These are phyloP conservation scores for Drosophila koepferae DNA, from an alignment of 2,888 invertebrate species.

Conservation along the genomic window DNA sequence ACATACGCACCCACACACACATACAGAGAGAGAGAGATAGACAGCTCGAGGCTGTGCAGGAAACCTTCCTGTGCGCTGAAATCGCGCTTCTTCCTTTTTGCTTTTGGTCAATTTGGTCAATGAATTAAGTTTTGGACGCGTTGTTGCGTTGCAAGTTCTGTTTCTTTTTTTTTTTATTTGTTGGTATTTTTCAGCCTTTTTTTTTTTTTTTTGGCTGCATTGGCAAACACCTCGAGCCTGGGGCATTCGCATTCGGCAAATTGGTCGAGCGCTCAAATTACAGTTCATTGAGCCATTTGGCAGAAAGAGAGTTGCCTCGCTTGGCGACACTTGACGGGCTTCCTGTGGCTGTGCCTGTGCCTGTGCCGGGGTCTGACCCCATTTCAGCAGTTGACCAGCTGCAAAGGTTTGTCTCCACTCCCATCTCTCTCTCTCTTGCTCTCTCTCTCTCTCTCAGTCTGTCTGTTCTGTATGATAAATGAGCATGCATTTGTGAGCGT, in stretches of 20 bases:
- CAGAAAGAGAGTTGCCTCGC: conserved; percentile 42
- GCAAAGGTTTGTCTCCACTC: conserved; percentile 34
- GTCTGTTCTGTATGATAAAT: conserved; percentile 65
- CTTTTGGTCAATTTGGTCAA: conserved; percentile 59
- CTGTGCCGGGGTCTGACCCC: conserved; percentile 64
- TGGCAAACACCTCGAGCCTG: conserved; percentile 61
- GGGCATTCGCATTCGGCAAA: conserved; percentile 51
- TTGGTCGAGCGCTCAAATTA: conserved; percentile 72
- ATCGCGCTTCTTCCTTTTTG: conserved; percentile 37
- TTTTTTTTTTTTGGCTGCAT: not conserved
- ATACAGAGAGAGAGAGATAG: not conserved
- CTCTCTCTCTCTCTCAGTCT: not conserved
- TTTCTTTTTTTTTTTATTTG: not conserved
- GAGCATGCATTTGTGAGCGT: conserved; percentile 55
- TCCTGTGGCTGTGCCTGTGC: conserved; percentile 49
- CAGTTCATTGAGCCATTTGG: conserved; percentile 79
- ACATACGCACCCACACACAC: conserved; percentile 71
- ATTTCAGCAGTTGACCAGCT: conserved; percentile 54
- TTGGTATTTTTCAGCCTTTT: not conserved
- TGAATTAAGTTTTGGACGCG: conserved; percentile 64
- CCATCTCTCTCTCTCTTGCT: not conserved
- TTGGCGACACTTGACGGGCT: conserved; percentile 73
- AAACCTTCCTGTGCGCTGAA: conserved; percentile 36
- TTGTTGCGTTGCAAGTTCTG: conserved; percentile 42
- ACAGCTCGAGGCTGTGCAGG: conserved; percentile 23